Evolutionary conservation across 2,888 invertebrate genomes (phyloP).

Genomic region (Mimas tiliae): DNA sequence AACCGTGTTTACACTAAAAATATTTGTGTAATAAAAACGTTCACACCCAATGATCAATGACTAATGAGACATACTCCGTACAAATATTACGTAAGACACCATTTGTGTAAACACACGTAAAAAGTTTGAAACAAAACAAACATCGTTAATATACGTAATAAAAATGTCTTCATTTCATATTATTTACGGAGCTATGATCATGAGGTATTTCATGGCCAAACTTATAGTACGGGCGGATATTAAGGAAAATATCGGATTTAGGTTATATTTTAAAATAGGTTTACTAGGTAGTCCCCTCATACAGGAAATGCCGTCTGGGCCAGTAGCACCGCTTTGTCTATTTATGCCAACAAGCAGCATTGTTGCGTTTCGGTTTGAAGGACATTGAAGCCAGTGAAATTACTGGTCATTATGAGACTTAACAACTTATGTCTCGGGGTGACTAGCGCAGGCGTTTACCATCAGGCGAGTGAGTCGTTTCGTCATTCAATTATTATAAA

Average conservation of each 20-base stretch:
- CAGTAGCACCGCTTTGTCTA: too few relatives aligned
- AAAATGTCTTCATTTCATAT: conserved; percentile 45
- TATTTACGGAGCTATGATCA: conserved; percentile 30
- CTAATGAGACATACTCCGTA: conserved; percentile 25
- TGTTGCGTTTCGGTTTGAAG: too few relatives aligned
- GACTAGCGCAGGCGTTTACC: too few relatives aligned
- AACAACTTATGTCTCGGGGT: too few relatives aligned
- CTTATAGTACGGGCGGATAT: background rate
- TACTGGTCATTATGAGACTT: too few relatives aligned
- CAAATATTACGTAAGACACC: conserved; percentile 26
- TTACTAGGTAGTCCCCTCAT: too few relatives aligned
- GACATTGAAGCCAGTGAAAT: too few relatives aligned
- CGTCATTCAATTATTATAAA: too few relatives aligned
- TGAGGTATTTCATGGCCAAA: conserved; percentile 11
- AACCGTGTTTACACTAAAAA: background rate
- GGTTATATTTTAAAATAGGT: background rate
- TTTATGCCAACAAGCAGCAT: too few relatives aligned
- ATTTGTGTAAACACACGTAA: conserved; percentile 27
- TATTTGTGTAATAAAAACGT: conserved; percentile 23
- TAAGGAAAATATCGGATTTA: background rate
- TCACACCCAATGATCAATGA: conserved; percentile 24
- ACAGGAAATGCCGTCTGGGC: too few relatives aligned
- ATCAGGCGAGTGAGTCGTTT: too few relatives aligned
- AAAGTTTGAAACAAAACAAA: conserved; percentile 36
- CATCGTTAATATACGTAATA: conserved; percentile 42